phyloP scores from a whole-genome alignment of 2,797 vertebrate genomes.

The Phaenicophaeus curvirostris region DNA sequence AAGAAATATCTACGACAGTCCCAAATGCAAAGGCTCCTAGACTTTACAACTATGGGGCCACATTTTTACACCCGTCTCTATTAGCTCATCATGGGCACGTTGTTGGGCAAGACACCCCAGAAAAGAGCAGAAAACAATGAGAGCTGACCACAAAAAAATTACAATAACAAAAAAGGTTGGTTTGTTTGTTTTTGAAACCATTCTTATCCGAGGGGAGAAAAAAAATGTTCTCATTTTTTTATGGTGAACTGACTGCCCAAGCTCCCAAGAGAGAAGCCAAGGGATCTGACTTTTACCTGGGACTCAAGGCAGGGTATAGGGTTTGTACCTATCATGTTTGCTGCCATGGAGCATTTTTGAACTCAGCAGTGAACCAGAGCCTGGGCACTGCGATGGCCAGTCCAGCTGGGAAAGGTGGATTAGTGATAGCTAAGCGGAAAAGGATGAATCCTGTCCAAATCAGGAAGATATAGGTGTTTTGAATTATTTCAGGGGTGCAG shows the following conservation, averaged over 20 bases:
- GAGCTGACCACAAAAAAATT: not conserved
- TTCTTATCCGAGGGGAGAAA: not conserved
- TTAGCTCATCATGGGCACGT: not conserved
- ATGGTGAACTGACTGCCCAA: not conserved
- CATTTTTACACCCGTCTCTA: not conserved
- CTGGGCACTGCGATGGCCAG: rapidly evolving
- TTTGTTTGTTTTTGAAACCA: not conserved
- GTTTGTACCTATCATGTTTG: not conserved
- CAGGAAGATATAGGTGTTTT: not conserved
- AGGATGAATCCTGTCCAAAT: not conserved
- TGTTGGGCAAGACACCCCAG: not conserved
- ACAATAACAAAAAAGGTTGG: too few relatives aligned
- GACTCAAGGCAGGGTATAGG: not conserved
- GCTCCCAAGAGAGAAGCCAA: not conserved
- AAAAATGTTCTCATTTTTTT: not conserved
- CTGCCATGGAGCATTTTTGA: not conserved
- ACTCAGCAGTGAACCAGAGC: not conserved
- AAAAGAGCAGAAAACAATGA: not conserved
- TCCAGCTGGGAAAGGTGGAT: not conserved
- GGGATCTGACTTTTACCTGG: not conserved
- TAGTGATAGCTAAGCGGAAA: not conserved
- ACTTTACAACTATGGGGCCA: not conserved
- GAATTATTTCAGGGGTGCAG: not conserved
- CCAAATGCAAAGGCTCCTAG: not conserved
- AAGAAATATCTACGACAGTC: not conserved